These are phyloP conservation scores for Bimastos eiseni DNA, from an alignment of 2,888 invertebrate species.

Conservation along the genomic window DNA sequence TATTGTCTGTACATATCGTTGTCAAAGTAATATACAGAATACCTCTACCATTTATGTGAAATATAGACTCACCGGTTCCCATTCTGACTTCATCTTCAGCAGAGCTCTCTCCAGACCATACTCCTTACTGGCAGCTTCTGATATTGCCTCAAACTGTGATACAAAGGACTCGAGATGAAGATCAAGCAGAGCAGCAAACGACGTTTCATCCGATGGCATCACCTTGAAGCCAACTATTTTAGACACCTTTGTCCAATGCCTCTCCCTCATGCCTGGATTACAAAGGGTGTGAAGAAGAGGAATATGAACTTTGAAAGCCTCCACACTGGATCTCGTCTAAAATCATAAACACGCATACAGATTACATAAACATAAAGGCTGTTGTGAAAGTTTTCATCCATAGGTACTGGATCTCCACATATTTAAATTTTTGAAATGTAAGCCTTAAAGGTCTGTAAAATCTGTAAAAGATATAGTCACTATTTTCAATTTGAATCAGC, in stretches of 20 bases:
- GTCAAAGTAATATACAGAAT: too few relatives aligned
- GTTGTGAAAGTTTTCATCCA: too few relatives aligned
- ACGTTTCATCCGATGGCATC: conserved; percentile 76
- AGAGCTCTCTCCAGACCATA: conserved; percentile 87
- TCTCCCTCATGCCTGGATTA: conserved; percentile 74
- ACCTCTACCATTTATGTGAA: neutral
- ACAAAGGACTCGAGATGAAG: conserved; percentile 84
- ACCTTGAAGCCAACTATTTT: conserved; percentile 93
- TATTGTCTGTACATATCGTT: too few relatives aligned
- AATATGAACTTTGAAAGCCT: conserved; percentile 77
- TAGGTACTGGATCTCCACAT: too few relatives aligned
- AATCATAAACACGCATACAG: neutral
- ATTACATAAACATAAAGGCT: too few relatives aligned
- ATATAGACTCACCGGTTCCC: conserved; percentile 67
- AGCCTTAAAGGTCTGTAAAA: too few relatives aligned
- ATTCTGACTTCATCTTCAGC: conserved; percentile 85
- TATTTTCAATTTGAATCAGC: too few relatives aligned
- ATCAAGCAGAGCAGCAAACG: conserved; percentile 81
- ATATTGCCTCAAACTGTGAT: conserved; percentile 84
- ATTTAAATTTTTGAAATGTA: too few relatives aligned
- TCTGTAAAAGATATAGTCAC: too few relatives aligned
- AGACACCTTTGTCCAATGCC: conserved; percentile 71
- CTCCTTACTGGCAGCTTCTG: conserved; percentile 93
- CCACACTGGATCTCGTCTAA: conserved; percentile 73
- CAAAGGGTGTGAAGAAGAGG: conserved; percentile 90